A percentile compares a stretch with the other conserved stretches of the same genome.
These are phyloP conservation scores for Macrosoma leucophasiata DNA, from an alignment of 2,888 invertebrate genomes.

Conservation along the genomic window DNA sequence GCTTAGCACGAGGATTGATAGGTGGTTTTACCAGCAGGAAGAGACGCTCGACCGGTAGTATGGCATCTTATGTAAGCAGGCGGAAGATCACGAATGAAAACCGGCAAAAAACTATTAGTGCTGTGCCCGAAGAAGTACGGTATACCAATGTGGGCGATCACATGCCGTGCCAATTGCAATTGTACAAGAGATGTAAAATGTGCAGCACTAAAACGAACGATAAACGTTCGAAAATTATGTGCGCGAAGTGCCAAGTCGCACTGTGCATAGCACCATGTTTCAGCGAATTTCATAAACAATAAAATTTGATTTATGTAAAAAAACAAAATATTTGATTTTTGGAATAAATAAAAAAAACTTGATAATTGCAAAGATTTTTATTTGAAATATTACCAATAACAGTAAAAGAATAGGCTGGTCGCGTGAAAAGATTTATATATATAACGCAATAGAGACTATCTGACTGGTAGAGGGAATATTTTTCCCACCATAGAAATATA, in stretches of 20 bases:
- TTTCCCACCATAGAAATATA: too few species aligned
- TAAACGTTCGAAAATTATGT: constrained; percentile 1
- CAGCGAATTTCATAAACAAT: constrained; percentile 7
- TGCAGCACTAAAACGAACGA: constrained; percentile 1
- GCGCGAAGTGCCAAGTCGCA: background rate
- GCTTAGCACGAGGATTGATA: too few species aligned
- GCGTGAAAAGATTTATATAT: too few species aligned
- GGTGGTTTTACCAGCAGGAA: background rate
- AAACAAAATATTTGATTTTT: too few species aligned
- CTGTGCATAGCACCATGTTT: constrained; percentile 4
- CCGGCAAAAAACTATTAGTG: background rate
- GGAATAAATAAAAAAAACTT: too few species aligned
- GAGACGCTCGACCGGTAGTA: too few species aligned
- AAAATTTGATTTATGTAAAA: too few species aligned
- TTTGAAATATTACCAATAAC: too few species aligned
- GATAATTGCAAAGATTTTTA: too few species aligned
- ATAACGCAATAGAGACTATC: too few species aligned
- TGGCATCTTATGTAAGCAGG: background rate
- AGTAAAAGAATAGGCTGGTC: too few species aligned
- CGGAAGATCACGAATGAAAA: background rate
- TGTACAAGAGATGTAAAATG: background rate
- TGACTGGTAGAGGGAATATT: too few species aligned
- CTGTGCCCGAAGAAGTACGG: background rate
- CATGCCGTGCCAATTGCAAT: background rate
- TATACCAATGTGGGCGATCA: background rate